These are phyloP conservation scores for Drosophila acutilabella DNA, from an alignment of 2,888 invertebrate species.

Conservation along the genomic window DNA sequence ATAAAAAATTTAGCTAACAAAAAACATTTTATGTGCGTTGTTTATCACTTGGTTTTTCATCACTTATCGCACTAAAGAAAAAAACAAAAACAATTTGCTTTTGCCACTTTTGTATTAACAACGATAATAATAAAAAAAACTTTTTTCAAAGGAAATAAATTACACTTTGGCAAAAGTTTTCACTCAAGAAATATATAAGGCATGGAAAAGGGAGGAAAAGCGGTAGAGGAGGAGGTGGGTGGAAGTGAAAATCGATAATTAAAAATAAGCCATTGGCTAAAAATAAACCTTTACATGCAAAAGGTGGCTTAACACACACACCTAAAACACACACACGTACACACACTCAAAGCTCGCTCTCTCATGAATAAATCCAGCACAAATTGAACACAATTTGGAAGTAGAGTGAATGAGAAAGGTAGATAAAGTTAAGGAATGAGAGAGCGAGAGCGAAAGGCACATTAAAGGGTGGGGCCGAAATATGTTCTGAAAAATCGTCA, in stretches of 20 bases:
- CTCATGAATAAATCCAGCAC: constrained; percentile 60
- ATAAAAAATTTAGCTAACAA: too few relatives aligned
- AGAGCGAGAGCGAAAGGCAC: not conserved
- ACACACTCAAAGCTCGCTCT: constrained; percentile 19
- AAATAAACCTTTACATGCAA: constrained; percentile 59
- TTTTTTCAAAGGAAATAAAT: not conserved
- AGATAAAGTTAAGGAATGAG: constrained; percentile 1
- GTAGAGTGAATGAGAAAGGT: constrained; percentile 20
- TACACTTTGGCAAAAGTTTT: not conserved
- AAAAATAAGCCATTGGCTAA: constrained; percentile 67
- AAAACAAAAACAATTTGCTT: too few relatives aligned
- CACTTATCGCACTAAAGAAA: too few relatives aligned
- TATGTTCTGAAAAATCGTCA: constrained; percentile 28
- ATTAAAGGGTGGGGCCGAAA: constrained; percentile 17
- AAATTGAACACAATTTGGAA: constrained; percentile 59
- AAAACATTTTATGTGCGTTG: too few relatives aligned
- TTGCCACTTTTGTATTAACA: too few relatives aligned
- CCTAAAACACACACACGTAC: constrained; percentile 4
- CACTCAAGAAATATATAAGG: not conserved
- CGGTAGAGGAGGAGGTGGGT: not conserved
- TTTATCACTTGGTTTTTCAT: too few relatives aligned
- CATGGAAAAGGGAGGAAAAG: not conserved
- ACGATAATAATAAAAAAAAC: too few relatives aligned
- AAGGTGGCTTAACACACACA: constrained; percentile 33
- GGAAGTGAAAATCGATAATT: constrained; percentile 66